Evolutionary conservation across 1,140 invertebrate species (phyloP), one percentile per base, ranked within the genome.

Genomic region (Micrasema longulum): DNA sequence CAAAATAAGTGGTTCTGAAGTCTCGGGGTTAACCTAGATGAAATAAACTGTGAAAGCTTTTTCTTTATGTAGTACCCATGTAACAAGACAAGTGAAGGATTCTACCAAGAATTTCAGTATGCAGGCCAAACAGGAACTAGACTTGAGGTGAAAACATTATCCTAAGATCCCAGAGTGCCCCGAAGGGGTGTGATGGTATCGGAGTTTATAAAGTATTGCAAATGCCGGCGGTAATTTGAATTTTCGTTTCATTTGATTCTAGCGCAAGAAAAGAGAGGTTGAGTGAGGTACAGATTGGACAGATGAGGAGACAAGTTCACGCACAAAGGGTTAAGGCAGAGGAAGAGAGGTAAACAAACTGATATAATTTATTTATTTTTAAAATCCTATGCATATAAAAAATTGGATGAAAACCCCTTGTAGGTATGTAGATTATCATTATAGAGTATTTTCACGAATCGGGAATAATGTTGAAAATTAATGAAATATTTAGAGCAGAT

Each of bases 231-330:
- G 55, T 60, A 60, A 41, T 38, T 41, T 60, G 43, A 66, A 36
- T 53, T 72, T 55, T 6, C 31, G 26, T 11, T 66, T 18, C 31
- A 52, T 66, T 57, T 66, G 47, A 14, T 69, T 77, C 31, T 76
- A 86, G 83, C 73, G 79, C 80, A 31, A 81, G 82, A 52, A 81
- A 85, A 69, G 84, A 86, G 79, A 84, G 84, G 78, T 83, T 88
- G 76, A 90, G 89, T 84, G 89, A 91, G 79, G 89, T 89, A 79
- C 89, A 90, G 81, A 89, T 91, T 80, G 88, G 89, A 71, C 89
- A 91, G 83, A 91, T 91, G 90, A 86, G 90, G 79, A 85, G 88
- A 79, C 88, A 90, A 82, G 89, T 91, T 77, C 87, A 89, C 79
- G 86, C 88, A 77, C 90, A 91, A 83, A 87, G 89, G 77, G 88